These are phyloP conservation scores for Hapalemur alaotrensis DNA, from an alignment of 2,797 vertebrate species.

Conservation along the genomic window DNA sequence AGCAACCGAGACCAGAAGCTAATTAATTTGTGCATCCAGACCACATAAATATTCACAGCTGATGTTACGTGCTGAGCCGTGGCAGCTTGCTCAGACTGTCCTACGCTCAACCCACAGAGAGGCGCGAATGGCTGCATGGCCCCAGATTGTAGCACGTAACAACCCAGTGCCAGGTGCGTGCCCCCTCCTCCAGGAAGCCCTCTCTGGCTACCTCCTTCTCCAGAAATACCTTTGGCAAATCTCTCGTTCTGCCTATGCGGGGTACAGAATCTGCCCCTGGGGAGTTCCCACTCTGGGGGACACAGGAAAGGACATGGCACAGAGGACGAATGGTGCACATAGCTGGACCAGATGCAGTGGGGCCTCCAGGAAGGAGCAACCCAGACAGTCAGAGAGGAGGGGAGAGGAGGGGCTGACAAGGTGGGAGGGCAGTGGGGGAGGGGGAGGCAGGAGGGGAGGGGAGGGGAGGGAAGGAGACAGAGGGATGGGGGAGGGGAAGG, in stretches of 20 bases:
- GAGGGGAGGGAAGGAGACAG: no score
- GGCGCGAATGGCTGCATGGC: no score
- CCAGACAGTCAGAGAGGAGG: rapidly evolving
- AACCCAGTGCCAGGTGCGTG: rapidly evolving
- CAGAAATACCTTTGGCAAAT: rapidly evolving
- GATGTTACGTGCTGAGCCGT: rapidly evolving
- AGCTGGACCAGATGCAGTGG: background rate
- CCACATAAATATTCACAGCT: background rate
- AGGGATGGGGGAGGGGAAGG: background rate
- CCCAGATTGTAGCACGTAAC: rapidly evolving
- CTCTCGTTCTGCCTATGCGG: rapidly evolving
- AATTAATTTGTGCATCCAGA: background rate
- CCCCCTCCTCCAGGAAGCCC: background rate
- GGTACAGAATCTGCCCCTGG: rapidly evolving
- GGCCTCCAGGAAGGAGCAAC: background rate
- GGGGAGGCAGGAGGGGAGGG: background rate
- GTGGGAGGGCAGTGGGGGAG: rapidly evolving
- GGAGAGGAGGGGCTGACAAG: no score
- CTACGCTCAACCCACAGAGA: background rate
- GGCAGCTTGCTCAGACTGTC: background rate
- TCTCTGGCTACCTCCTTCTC: background rate
- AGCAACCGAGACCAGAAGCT: background rate
- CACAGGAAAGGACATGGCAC: background rate
- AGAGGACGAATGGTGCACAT: no score
- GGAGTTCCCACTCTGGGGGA: background rate